Conservation (phyloP, 2,797 vertebrate species). For the Tympanoctomys barrerae region DNA sequence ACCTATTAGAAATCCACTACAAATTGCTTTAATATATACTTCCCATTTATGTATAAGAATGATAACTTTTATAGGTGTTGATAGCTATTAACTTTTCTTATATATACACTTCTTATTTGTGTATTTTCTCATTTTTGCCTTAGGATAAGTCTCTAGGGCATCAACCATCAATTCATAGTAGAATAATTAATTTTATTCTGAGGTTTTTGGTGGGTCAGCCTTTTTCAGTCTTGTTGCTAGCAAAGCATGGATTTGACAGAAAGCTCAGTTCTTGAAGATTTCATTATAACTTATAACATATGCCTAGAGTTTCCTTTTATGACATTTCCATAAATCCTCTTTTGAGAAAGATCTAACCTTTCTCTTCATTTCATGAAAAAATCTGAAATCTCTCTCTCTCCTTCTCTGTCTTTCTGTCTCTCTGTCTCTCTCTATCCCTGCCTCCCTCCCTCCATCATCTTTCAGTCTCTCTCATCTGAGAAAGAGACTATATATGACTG, state of each 20-base stretch:
- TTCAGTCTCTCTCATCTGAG: too few species aligned
- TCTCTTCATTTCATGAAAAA: constrained; percentile 9
- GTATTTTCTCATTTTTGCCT: not conserved
- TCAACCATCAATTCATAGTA: not conserved
- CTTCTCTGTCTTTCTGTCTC: too few species aligned
- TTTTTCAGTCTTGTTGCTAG: not conserved
- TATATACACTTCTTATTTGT: not conserved
- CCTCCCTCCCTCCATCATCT: too few species aligned
- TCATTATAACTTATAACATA: not conserved
- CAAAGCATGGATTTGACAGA: not conserved
- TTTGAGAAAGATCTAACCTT: constrained; percentile 17
- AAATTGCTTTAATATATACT: too few species aligned
- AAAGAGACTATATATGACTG: too few species aligned
- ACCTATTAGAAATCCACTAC: too few species aligned
- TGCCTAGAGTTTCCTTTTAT: not conserved
- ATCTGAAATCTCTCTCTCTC: not conserved
- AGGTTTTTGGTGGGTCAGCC: not conserved
- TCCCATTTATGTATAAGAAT: too few species aligned
- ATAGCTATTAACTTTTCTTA: not conserved
- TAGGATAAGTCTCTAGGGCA: not conserved
- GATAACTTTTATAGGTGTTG: not conserved
- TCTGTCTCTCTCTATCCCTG: too few species aligned
- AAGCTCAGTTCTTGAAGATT: not conserved
- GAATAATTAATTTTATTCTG: not conserved
- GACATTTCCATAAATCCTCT: not conserved